Evolutionary conservation across 2,888 invertebrate species (phyloP).

Genomic region (Acanthosepion pharaonis): DNA sequence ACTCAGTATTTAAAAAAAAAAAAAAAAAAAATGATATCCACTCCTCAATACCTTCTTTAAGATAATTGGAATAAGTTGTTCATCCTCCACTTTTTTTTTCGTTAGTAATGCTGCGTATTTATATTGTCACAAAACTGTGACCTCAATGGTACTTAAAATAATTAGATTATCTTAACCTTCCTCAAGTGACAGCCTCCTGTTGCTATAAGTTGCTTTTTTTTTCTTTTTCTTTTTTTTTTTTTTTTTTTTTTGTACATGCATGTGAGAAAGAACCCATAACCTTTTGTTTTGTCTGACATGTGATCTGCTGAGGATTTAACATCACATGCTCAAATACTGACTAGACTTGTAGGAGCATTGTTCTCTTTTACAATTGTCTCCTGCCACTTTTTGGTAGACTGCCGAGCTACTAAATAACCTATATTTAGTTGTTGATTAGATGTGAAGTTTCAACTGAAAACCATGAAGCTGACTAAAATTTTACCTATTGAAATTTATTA

Average conservation of each 20-base stretch:
- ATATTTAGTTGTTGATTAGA: constrained; percentile 1
- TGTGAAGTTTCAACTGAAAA: background rate
- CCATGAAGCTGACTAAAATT: background rate
- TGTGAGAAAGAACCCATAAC: background rate
- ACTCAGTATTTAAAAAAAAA: too few species aligned
- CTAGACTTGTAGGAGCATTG: background rate
- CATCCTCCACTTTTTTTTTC: background rate
- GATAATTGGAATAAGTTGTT: background rate
- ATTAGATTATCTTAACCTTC: constrained; percentile 33
- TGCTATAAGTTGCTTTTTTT: too few species aligned
- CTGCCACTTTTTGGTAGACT: background rate
- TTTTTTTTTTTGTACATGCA: background rate
- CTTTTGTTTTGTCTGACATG: constrained; percentile 5
- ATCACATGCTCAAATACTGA: background rate
- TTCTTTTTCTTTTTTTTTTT: background rate
- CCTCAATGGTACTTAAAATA: background rate
- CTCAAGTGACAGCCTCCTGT: constrained; percentile 7
- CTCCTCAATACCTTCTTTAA: background rate
- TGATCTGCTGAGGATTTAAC: background rate
- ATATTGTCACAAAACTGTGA: background rate
- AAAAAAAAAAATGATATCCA: too few species aligned
- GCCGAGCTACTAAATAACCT: background rate
- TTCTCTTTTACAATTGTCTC: background rate
- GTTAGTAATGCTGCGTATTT: background rate
- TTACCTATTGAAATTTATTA: background rate